These are phyloP conservation scores for Strigamia maritima DNA, from an alignment of 2,888 invertebrate genomes.

Conservation along the genomic window DNA sequence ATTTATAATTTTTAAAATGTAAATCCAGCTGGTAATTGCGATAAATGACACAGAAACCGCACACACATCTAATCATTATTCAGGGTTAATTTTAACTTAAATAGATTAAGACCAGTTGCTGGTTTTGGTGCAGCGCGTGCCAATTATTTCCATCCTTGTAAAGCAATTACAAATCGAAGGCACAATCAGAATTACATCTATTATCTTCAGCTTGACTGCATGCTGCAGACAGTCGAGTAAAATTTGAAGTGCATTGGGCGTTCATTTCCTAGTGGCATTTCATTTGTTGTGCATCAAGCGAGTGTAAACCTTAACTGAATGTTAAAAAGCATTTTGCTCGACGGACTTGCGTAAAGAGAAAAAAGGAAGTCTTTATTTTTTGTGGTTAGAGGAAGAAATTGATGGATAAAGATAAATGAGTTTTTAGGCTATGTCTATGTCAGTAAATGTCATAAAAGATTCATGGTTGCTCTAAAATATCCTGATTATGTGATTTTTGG, in stretches of 20 bases:
- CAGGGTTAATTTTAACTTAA: background rate
- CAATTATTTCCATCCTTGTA: background rate
- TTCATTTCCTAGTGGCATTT: background rate
- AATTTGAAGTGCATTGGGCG: background rate
- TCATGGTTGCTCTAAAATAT: too few species aligned
- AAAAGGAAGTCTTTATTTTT: too few species aligned
- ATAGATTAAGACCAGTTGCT: background rate
- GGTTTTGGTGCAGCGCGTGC: background rate
- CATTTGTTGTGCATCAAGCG: background rate
- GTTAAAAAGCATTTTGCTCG: background rate
- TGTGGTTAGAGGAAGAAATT: too few species aligned
- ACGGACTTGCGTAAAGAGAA: background rate
- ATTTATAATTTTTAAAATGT: background rate
- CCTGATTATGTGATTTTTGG: too few species aligned
- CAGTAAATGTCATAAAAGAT: too few species aligned
- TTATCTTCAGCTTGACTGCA: background rate
- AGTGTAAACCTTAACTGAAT: background rate
- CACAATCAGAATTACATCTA: background rate
- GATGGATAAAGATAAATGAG: too few species aligned
- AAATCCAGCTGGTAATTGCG: background rate
- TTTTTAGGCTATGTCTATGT: too few species aligned
- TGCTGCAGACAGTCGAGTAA: background rate
- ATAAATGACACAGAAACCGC: background rate
- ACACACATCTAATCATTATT: background rate
- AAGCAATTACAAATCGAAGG: background rate